Percentiles rank a stretch among this genome's conserved stretches.
phyloP scores from a whole-genome alignment of 2,113 vertebrate genomes.

The Thomomys bottae region DNA sequence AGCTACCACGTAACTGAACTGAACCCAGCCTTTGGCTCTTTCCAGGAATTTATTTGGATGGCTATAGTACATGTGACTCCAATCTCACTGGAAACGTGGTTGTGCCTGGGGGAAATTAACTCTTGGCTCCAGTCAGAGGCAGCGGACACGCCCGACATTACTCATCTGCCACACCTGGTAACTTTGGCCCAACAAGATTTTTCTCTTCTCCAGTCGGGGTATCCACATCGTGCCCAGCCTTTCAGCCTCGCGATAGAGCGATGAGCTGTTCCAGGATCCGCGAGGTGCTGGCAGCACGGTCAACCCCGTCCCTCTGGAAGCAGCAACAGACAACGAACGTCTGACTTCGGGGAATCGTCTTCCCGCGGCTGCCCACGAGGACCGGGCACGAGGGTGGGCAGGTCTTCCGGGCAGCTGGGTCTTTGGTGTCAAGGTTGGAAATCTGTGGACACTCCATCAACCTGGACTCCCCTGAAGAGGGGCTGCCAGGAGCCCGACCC shows the following conservation, averaged over 20 bases:
- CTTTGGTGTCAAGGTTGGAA: background rate
- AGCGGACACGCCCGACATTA: background rate
- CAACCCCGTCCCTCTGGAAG: no score
- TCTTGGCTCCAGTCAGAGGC: background rate
- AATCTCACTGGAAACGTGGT: background rate
- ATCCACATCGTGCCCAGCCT: background rate
- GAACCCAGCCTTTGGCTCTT: background rate
- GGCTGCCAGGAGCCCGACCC: no score
- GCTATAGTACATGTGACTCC: background rate
- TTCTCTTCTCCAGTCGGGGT: background rate
- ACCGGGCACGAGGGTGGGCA: no score
- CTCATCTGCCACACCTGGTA: background rate
- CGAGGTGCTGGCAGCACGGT: no score
- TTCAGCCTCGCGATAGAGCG: background rate
- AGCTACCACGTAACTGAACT: background rate
- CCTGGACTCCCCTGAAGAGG: background rate
- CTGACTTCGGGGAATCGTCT: no score
- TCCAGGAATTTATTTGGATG: background rate
- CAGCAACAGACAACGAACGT: no score
- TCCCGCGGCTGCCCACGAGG: no score
- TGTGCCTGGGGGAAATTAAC: background rate
- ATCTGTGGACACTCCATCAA: background rate
- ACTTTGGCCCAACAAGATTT: background rate
- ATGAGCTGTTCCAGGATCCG: no score
- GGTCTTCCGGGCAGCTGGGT: no score